Evolutionary conservation across 2,113 vertebrate genomes (phyloP), one percentile per base, ranked within the genome.

Genomic region (Procapra przewalskii): DNA sequence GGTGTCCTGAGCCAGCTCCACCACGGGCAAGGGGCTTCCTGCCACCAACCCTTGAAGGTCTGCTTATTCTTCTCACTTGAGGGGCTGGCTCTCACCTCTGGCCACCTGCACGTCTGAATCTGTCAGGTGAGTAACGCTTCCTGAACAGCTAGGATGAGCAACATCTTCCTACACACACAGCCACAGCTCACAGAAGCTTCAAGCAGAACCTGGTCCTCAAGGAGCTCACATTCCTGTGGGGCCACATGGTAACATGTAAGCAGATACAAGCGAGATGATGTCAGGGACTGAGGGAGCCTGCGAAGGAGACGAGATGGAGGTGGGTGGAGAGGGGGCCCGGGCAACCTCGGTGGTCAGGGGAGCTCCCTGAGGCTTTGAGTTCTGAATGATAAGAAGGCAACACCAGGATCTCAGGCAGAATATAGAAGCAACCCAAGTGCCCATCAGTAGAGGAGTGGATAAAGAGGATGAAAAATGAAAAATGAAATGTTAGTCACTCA

Each of bases 21-120:
- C 50, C 6, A 15, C 0, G 1, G 17, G 50, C 59, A 45, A 23
- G 14, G 0, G 0, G 14, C 14, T 27, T 0, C 5, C 50, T 6
- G 16, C 84, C 19, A 7, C 27, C 17, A 21, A 5, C n/a, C n/a
- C 4, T 7, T 14, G 2, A n/a, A 13, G 0, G 0, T 64, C 5
- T 71, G 29, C 19, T 50, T 19, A 21, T 43, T 11, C 33, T 31
- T 3, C 12, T 17, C 0, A 5, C 7, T 33, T 25, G 0, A 14
- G 6, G 8, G 36, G 40, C 40, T 17, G 71, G 31, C 33, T 25
- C 4, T 25, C 9, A 0, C n/a, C 80, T 14, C 27, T 11, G 15
- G 9, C 27, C 17, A 16, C 27, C 29, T 13, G 7, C 36, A 40
- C 14, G 62, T 21, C 55, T 1, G 29, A 48, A 67, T 85, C 57